Evolutionary conservation across 2,888 invertebrate genomes (phyloP).

Genomic region (Chrysotoxum bicinctum): DNA sequence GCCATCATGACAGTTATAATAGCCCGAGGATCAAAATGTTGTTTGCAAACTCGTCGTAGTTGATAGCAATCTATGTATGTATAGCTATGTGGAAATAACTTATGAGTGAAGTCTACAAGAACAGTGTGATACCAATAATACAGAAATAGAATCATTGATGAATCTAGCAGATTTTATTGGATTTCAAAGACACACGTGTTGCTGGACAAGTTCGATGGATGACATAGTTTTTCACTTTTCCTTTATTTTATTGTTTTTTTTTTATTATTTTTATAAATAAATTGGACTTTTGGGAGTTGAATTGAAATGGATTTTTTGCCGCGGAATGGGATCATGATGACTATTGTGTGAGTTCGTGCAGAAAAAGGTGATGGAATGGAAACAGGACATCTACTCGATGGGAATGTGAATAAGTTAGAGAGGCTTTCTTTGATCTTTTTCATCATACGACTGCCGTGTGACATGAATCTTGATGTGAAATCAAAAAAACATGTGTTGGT

Average conservation of each 20-base stretch:
- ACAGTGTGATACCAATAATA: neutral
- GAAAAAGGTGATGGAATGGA: slow-evolving; percentile 5
- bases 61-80: slow-evolving; percentile 41
- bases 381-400: slow-evolving; percentile 2
- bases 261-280: neutral
- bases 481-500: slow-evolving; percentile 5
- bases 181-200: neutral
- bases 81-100: slow-evolving; percentile 23
- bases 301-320: neutral
- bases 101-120: neutral
- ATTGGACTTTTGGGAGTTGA: slow-evolving; percentile 11
- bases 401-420: slow-evolving; percentile 6
- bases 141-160: slow-evolving; percentile 17
- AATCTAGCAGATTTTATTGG: neutral
- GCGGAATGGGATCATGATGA: neutral
- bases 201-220: neutral
- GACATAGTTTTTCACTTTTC: slow-evolving; percentile 19
- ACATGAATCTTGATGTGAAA: slow-evolving; percentile 10
- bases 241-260: neutral
- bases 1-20: slow-evolving; percentile 23
- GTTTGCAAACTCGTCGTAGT: neutral
- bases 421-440: slow-evolving; percentile 17
- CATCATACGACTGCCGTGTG: neutral
- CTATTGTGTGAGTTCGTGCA: neutral
- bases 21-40: slow-evolving; percentile 23